Percentiles rank a stretch among this genome's conserved stretches.
Evolutionary conservation across 2,888 invertebrate genomes (phyloP).

Genomic region (Arrhopalites spinosus): DNA sequence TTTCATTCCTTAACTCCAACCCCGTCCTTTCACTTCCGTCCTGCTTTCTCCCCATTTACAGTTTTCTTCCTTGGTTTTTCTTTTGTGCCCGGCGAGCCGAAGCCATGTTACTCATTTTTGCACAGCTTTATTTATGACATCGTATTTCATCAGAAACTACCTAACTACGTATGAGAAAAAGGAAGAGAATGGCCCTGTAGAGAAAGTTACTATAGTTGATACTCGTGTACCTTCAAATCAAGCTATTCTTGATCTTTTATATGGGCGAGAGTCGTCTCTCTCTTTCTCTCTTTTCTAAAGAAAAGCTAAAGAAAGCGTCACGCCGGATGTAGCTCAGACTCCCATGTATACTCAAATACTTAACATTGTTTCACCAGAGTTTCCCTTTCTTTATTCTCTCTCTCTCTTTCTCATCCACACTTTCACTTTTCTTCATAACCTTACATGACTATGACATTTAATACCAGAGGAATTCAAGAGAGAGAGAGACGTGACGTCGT

Average conservation of each 20-base stretch:
- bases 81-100: conserved; percentile 29
- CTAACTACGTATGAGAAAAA: background rate
- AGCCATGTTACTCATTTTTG: conserved; percentile 35
- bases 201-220: conserved; percentile 1
- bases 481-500: too few relatives aligned
- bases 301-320: background rate
- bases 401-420: conserved; percentile 6
- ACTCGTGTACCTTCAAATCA: conserved; percentile 22
- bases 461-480: background rate
- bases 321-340: background rate
- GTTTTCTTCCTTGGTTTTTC: conserved; percentile 19
- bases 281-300: background rate
- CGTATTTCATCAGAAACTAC: conserved; percentile 39
- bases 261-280: background rate
- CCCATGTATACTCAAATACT: conserved; percentile 9
- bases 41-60: conserved; percentile 38
- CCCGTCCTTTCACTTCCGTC: conserved; percentile 42
- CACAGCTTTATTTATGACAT: conserved; percentile 39
- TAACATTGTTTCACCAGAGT: conserved; percentile 32
- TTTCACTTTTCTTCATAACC: background rate
- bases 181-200: background rate
- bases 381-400: conserved; percentile 11
- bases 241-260: conserved; percentile 16
- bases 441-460: background rate
- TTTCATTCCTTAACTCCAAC: conserved; percentile 28